Conservation (phyloP, 2,113 vertebrate species). For the Corythoichthys haematopterus region DNA sequence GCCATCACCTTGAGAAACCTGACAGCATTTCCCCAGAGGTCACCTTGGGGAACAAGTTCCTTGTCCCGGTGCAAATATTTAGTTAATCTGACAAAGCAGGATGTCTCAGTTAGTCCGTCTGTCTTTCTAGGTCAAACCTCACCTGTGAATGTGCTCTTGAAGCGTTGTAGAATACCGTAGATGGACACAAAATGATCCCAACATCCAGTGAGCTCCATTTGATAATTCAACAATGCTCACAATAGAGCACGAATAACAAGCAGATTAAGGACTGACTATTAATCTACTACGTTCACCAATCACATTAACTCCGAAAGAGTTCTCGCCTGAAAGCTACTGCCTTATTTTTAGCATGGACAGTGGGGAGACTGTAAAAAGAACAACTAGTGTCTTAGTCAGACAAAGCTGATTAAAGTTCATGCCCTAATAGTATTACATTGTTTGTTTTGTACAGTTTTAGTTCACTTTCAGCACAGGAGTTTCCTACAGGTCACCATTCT, state of each 20-base stretch:
- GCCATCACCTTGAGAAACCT: slow-evolving; percentile 51
- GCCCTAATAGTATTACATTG: slow-evolving; percentile 6
- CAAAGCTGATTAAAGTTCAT: slow-evolving; percentile 11
- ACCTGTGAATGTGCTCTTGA: slow-evolving; percentile 29
- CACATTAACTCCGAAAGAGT: slow-evolving; percentile 27
- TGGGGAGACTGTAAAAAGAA: background rate
- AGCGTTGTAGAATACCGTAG: slow-evolving; percentile 17
- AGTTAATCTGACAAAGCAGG: slow-evolving; percentile 53
- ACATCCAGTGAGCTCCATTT: slow-evolving; percentile 22
- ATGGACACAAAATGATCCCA: slow-evolving; percentile 42
- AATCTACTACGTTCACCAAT: slow-evolving; percentile 36
- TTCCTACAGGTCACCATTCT: background rate
- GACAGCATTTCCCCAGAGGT: slow-evolving; percentile 48
- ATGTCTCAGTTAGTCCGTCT: slow-evolving; percentile 52
- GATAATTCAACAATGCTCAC: slow-evolving; percentile 27
- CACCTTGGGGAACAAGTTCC: slow-evolving; percentile 58
- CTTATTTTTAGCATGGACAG: slow-evolving; percentile 5
- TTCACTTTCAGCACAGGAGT: background rate
- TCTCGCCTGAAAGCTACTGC: slow-evolving; percentile 8
- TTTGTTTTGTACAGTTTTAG: background rate
- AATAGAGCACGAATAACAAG: slow-evolving; percentile 37
- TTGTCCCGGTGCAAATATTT: slow-evolving; percentile 38
- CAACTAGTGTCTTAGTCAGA: background rate
- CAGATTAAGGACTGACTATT: slow-evolving; percentile 40
- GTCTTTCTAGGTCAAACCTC: slow-evolving; percentile 24